These are phyloP conservation scores for Sebastiscus albofasciatus DNA, from an alignment of 2,797 vertebrate genomes.

Conservation along the genomic window DNA sequence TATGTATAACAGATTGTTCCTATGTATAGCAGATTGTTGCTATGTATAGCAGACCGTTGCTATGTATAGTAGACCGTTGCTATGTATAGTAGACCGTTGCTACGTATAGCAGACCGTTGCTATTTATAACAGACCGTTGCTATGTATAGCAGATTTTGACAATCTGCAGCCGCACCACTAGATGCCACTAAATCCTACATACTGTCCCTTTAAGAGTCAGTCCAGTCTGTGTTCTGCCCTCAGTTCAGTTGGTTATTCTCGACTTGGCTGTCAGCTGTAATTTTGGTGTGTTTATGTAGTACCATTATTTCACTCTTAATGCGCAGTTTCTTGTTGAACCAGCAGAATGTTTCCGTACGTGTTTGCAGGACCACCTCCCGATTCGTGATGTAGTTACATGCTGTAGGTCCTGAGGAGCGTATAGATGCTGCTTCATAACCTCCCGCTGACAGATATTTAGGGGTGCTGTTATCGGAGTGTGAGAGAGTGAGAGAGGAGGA, in stretches of 20 bases:
- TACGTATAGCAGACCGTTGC: too few species aligned
- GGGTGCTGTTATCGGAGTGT: neutral
- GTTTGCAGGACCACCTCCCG: neutral
- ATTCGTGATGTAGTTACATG: neutral
- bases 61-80: too few species aligned
- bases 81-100: too few species aligned
- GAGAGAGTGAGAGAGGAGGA: constrained; percentile 9
- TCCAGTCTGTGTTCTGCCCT: neutral
- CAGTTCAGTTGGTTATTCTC: neutral
- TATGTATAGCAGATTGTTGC: too few species aligned
- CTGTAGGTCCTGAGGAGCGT: neutral
- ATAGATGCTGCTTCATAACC: neutral
- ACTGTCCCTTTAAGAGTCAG: neutral
- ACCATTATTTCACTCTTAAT: neutral
- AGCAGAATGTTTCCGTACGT: neutral
- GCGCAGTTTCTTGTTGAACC: neutral
- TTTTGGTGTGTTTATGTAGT: neutral
- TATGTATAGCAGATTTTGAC: too few species aligned
- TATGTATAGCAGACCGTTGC: too few species aligned
- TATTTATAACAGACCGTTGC: too few species aligned
- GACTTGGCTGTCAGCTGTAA: neutral
- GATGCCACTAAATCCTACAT: too few species aligned
- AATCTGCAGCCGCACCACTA: too few species aligned
- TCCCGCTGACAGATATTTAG: neutral
- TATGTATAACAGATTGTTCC: too few species aligned